phyloP scores from a whole-genome alignment of 1,140 invertebrate genomes.

The Macrocentrus cingulum region DNA sequence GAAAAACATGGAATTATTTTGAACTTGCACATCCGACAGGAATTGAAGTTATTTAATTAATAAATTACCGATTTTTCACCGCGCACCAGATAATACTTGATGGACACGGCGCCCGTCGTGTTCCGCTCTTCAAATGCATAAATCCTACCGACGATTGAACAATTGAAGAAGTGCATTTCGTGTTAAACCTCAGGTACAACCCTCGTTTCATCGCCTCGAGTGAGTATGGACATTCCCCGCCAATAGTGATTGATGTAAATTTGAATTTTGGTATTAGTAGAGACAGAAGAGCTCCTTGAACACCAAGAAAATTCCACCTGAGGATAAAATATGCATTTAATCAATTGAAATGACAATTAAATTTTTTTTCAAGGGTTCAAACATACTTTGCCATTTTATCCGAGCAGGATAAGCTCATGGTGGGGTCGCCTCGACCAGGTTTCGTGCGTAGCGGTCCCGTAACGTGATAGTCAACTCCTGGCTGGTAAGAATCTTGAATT shows the following conservation, averaged over 20 bases:
- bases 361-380: slow-evolving; percentile 9
- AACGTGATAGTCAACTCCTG: slow-evolving; percentile 70
- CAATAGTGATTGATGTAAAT: slow-evolving; percentile 73
- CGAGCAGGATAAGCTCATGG: slow-evolving; percentile 87
- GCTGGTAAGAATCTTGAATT: slow-evolving; percentile 59
- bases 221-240: slow-evolving; percentile 67
- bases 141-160: slow-evolving; percentile 49
- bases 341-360: slow-evolving; percentile 2
- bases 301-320: slow-evolving; percentile 82
- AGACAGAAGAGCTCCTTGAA: slow-evolving; percentile 79
- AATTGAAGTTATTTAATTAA: slow-evolving; percentile 16
- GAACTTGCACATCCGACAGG: not conserved
- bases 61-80: slow-evolving; percentile 48
- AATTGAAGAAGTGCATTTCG: slow-evolving; percentile 44
- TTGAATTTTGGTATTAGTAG: slow-evolving; percentile 73
- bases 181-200: slow-evolving; percentile 57
- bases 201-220: slow-evolving; percentile 69
- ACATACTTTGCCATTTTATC: slow-evolving; percentile 84
- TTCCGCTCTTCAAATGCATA: slow-evolving; percentile 47
- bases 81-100: slow-evolving; percentile 66
- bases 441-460: slow-evolving; percentile 81
- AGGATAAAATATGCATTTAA: slow-evolving; percentile 13
- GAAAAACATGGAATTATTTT: slow-evolving; percentile 20
- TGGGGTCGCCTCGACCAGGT: slow-evolving; percentile 88
- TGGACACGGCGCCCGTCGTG: slow-evolving; percentile 59